A percentile compares a stretch with the other conserved stretches of the same genome.
Evolutionary conservation across 1,140 invertebrate genomes (phyloP).

Genomic region (Apis cerana): DNA sequence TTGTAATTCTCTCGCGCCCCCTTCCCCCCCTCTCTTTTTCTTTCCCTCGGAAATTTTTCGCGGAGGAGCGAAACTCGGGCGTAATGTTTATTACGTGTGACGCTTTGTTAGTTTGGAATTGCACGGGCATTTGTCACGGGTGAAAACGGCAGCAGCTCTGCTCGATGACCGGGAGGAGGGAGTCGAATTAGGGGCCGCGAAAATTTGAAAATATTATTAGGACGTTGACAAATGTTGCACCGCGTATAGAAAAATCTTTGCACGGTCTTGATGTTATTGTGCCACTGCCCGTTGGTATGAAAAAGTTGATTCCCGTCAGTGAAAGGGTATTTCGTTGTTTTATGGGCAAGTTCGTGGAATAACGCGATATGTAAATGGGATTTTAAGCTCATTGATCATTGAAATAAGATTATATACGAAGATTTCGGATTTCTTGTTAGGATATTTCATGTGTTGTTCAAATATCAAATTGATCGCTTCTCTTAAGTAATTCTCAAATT

Average conservation of each 20-base stretch:
- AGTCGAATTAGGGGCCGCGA: constrained; percentile 14
- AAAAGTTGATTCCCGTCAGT: not conserved
- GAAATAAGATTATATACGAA: too few relatives aligned
- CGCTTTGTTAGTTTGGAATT: constrained; percentile 18
- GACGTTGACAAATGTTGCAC: constrained; percentile 21
- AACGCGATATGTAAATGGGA: not conserved
- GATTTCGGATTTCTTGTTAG: too few relatives aligned
- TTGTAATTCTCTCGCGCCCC: constrained; percentile 4
- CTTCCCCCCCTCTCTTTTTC: too few relatives aligned
- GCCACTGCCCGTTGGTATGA: not conserved
- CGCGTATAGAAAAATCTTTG: not conserved
- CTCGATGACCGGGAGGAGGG: too few relatives aligned
- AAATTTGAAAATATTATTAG: constrained; percentile 39
- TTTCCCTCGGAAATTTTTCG: constrained; percentile 8
- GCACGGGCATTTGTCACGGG: constrained; percentile 13
- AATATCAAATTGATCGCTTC: too few relatives aligned
- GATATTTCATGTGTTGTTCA: too few relatives aligned
- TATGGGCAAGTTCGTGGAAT: not conserved
- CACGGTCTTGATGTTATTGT: not conserved
- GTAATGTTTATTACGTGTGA: constrained; percentile 40
- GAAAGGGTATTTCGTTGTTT: not conserved
- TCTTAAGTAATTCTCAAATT: too few relatives aligned
- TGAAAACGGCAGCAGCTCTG: not conserved
- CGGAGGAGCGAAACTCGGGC: not conserved
- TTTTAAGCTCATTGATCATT: too few relatives aligned